Conservation (phyloP, 30 jellyfish, hydroid and myxozoan species). For the Aurelia sp. region DNA sequence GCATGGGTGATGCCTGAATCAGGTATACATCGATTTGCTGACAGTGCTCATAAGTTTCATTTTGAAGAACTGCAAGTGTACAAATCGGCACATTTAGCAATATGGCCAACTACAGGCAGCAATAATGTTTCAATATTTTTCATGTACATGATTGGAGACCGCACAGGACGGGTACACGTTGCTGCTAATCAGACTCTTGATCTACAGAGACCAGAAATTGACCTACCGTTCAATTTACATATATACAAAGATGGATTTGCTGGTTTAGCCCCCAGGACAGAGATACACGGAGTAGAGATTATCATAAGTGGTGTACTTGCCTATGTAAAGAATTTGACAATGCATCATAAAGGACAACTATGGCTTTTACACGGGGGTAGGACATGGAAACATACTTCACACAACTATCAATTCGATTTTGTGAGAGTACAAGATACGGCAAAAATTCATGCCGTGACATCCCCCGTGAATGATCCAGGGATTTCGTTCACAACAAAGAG, state of each 20-base stretch:
- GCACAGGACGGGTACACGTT: constrained; percentile 74
- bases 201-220: constrained; percentile 58
- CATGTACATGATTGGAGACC: constrained; percentile 72
- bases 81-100: constrained; percentile 63
- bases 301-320: constrained; percentile 69
- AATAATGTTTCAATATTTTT: constrained; percentile 54
- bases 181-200: constrained; percentile 73
- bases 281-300: constrained; percentile 58
- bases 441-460: constrained; percentile 52
- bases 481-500: constrained; percentile 38
- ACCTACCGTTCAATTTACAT: constrained; percentile 59
- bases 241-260: constrained; percentile 62
- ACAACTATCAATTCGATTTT: constrained; percentile 43
- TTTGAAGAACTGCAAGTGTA: constrained; percentile 72
- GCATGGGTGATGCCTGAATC: constrained; percentile 83
- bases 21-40: constrained; percentile 64
- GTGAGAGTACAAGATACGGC: constrained; percentile 76
- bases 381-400: constrained; percentile 37
- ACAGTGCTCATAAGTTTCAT: constrained; percentile 50
- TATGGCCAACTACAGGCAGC: constrained; percentile 52
- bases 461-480: constrained; percentile 77
- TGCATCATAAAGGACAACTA: constrained; percentile 65
- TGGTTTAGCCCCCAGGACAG: constrained; percentile 74
- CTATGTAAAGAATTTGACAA: constrained; percentile 48
- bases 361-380: constrained; percentile 77